Percentiles rank a stretch among this genome's conserved stretches.
phyloP scores from a whole-genome alignment of 2,888 invertebrate genomes.

The Cheilosia soror region DNA sequence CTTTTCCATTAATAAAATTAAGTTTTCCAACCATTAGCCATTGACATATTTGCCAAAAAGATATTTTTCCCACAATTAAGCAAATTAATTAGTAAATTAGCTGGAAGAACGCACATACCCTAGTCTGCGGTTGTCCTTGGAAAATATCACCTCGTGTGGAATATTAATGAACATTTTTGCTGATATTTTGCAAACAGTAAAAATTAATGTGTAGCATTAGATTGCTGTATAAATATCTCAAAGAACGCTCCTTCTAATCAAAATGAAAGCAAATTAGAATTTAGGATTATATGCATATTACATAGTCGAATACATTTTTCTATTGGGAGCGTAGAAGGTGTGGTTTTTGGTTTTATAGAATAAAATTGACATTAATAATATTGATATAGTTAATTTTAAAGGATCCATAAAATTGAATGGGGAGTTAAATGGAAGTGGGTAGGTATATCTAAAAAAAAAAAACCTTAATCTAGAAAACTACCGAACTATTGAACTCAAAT shows the following conservation, averaged over 20 bases:
- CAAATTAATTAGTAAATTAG: conserved; percentile 18
- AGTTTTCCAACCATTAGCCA: conserved; percentile 28
- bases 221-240: neutral
- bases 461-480: no score
- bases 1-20: conserved; percentile 30
- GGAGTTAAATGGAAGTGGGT: no score
- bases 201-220: neutral
- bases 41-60: conserved; percentile 28
- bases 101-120: neutral
- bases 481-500: no score
- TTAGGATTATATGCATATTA: neutral
- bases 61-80: conserved; percentile 18
- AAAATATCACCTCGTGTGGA: conserved; percentile 4
- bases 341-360: neutral
- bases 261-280: neutral
- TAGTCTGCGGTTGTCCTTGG: neutral
- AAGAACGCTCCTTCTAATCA: conserved; percentile 1
- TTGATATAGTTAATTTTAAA: no score
- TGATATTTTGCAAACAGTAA: conserved; percentile 20
- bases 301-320: neutral
- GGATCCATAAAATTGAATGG: no score
- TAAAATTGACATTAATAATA: no score
- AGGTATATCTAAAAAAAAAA: no score
- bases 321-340: neutral
- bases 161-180: neutral